Evolutionary conservation across 2,888 invertebrate genomes (phyloP).

Genomic region (Heteropelma amictum): DNA sequence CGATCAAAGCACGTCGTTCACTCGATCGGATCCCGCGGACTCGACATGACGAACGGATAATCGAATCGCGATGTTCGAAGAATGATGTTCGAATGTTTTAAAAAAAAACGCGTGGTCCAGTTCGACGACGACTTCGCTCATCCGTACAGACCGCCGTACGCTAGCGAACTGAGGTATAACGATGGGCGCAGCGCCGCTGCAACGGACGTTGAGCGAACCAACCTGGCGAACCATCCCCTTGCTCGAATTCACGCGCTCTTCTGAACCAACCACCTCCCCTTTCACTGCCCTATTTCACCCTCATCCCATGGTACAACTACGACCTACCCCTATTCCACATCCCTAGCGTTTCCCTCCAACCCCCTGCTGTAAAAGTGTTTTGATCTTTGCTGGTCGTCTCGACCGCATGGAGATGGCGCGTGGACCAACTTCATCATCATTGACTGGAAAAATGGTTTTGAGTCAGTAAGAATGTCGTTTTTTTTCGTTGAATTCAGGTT

Average conservation of each 20-base stretch:
- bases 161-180: constrained; percentile 71
- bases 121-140: constrained; percentile 54
- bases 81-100: neutral
- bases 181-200: constrained; percentile 69
- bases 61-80: neutral
- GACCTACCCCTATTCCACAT: too few species aligned
- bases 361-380: neutral
- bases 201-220: constrained; percentile 68
- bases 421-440: too few species aligned
- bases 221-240: constrained; percentile 33
- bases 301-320: neutral
- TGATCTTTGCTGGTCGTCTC: too few species aligned
- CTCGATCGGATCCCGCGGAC: neutral
- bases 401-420: too few species aligned
- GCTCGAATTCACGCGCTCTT: constrained; percentile 48
- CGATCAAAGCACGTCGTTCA: neutral
- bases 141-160: constrained; percentile 69
- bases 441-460: too few species aligned
- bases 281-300: neutral
- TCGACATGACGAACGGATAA: neutral
- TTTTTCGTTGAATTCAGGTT: too few species aligned
- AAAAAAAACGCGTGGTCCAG: constrained; percentile 14
- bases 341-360: neutral
- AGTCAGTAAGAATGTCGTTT: too few species aligned
- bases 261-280: neutral